Conservation (phyloP, 2,888 invertebrate genomes). For the Osmoderma eremita region DNA sequence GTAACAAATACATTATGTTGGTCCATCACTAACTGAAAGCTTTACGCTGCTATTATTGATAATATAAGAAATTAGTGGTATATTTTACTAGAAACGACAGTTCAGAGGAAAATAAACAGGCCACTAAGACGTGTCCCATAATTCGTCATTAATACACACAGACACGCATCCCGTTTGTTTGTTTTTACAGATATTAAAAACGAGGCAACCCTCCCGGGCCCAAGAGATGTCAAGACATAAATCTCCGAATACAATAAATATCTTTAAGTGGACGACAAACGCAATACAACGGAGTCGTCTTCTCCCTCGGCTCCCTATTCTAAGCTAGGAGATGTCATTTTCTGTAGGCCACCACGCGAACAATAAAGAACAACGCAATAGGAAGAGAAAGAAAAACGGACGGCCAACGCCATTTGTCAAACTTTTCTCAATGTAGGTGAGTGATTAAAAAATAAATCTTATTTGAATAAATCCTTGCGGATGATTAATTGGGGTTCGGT, state of each 20-base stretch:
- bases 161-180: conserved; percentile 49
- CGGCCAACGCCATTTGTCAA: conserved; percentile 53
- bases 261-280: conserved; percentile 59
- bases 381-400: conserved; percentile 40
- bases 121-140: conserved; percentile 50
- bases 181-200: conserved; percentile 52
- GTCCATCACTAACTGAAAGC: too few species aligned
- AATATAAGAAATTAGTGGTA: neutral
- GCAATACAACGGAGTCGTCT: conserved; percentile 53
- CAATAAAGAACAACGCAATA: conserved; percentile 15
- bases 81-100: conserved; percentile 22
- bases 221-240: conserved; percentile 50
- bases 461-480: conserved; percentile 54
- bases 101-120: conserved; percentile 21
- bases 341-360: conserved; percentile 29
- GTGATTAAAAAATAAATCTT: conserved; percentile 56
- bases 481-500: conserved; percentile 53
- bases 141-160: conserved; percentile 55
- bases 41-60: neutral
- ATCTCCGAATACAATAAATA: conserved; percentile 58
- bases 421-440: conserved; percentile 49
- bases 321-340: conserved; percentile 30
- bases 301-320: conserved; percentile 30
- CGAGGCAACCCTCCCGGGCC: conserved; percentile 48
- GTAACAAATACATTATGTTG: too few species aligned